Evolutionary conservation across 2,888 invertebrate genomes (phyloP).

Genomic region (Ichneumoninae sp.): DNA sequence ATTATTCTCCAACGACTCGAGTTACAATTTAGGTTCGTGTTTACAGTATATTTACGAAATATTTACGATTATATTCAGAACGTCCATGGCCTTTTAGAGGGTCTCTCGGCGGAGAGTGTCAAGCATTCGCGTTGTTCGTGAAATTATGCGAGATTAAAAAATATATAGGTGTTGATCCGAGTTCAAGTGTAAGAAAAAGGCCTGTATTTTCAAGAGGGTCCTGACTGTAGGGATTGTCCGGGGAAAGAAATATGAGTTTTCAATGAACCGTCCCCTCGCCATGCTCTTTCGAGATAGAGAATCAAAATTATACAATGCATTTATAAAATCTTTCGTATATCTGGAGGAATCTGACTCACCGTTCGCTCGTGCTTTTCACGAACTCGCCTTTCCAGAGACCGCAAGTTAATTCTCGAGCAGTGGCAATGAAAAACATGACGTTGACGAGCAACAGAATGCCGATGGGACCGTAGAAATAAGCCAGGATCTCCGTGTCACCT

Average conservation of each 20-base stretch:
- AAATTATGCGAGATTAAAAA: slow-evolving; percentile 9
- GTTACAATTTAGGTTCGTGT: slow-evolving; percentile 23
- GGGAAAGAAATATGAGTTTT: slow-evolving; percentile 14
- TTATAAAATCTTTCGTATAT: slow-evolving; percentile 8
- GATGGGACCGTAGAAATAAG: slow-evolving; percentile 94
- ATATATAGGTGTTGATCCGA: background rate
- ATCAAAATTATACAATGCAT: background rate
- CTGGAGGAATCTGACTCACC: slow-evolving; percentile 86
- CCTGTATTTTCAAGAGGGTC: background rate
- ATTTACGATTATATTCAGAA: slow-evolving; percentile 26
- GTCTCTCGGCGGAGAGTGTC: background rate
- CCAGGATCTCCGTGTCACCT: slow-evolving; percentile 92
- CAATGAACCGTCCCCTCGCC: background rate
- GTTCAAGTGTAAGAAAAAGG: background rate
- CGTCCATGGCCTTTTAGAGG: background rate
- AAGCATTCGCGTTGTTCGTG: background rate
- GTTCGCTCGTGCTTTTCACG: slow-evolving; percentile 93
- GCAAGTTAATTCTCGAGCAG: slow-evolving; percentile 93
- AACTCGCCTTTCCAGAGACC: slow-evolving; percentile 95
- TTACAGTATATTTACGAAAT: background rate
- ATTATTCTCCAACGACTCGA: background rate
- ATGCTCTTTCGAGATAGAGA: slow-evolving; percentile 5
- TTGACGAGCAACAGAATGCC: slow-evolving; percentile 92
- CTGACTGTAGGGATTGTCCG: slow-evolving; percentile 14
- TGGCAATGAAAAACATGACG: slow-evolving; percentile 91